Base-by-base conservation (phyloP, 30 jellyfish, hydroid and myxozoan genomes). In the Chironex yamaguchii region DNA sequence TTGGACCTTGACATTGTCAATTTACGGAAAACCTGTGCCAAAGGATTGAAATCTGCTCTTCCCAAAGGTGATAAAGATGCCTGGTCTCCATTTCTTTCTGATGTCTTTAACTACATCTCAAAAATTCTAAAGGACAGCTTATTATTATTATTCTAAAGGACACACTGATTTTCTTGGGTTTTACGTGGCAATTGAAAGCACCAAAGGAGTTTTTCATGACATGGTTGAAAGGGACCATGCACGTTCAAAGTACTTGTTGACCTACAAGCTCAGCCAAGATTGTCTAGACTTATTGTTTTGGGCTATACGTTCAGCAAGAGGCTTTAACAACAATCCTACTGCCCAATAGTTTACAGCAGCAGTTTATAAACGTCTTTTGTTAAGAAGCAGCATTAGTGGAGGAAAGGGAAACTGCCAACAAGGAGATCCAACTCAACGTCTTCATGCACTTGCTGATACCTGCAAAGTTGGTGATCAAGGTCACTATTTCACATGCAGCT, bases 11-110 rank as follows among this genome's bases (percentile, higher is more conserved):
- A 89, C 58, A 34, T 89, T 33, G 71, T 80, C 12, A 90, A 82
- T 32, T 90, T 91, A 22, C 53, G 96, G 21, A 89, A 81, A 52
- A 96, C 97, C 2, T 84, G n/a, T 67, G 96, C 92, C n/a, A 90
- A 75, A 65, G 84, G 89, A 1, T 90, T 14, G 78, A 89, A 89
- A 42, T 89, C 97, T 2, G 91, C 97, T 29, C 58, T 89, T 2
- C 27, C 79, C 1, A 52, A 53, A 6, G 25, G 28, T 9, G 70
- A 79, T 85, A 51, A 81, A 65, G 66, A 29, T 1, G 22, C 71
- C 4, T 71, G 97, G 89, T 34, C 23, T 11, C 78, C 95, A 17
- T 80, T 89, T 70, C 65, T 89, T 12, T 36, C n/a, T 4, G 31
- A 25, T 27, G 95, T 94, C 29, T 52, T 6, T 29, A 34, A 58